phyloP scores from a whole-genome alignment of 53 echinoderm and acorn worm genomes.

The Echinarachnius parma region DNA sequence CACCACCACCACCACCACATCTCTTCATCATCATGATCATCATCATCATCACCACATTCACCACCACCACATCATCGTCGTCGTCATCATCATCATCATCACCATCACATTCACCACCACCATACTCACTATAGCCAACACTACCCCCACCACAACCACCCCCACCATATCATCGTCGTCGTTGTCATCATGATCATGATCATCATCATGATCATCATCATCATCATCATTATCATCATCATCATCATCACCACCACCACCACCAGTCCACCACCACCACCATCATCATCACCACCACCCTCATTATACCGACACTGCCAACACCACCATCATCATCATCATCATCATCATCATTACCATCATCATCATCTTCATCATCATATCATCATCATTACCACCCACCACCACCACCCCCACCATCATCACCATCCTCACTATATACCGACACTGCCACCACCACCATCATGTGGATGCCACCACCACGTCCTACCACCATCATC shows the following conservation, averaged over 20 bases:
- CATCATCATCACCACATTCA: not conserved
- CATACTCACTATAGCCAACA: not conserved
- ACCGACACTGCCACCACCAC: not conserved
- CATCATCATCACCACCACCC: slow-evolving; percentile 3
- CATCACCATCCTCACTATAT: not conserved
- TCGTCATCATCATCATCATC: not conserved
- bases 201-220: not conserved
- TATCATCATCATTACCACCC: not conserved
- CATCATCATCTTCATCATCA: not conserved
- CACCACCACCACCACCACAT: no score
- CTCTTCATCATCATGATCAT: not conserved
- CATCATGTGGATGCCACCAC: no score
- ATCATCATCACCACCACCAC: not conserved
- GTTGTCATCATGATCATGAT: not conserved
- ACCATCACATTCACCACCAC: not conserved
- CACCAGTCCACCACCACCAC: no score
- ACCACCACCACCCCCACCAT: not conserved
- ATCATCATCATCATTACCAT: not conserved
- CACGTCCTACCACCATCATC: not conserved
- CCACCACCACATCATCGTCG: not conserved
- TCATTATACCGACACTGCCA: slow-evolving; percentile 1
- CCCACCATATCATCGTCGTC: not conserved
- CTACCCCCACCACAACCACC: not conserved
- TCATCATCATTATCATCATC: slow-evolving; percentile 1
- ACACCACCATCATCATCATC: not conserved